These are phyloP conservation scores for Drosophila aldrichi DNA, from an alignment of 2,888 invertebrate genomes.

Conservation along the genomic window DNA sequence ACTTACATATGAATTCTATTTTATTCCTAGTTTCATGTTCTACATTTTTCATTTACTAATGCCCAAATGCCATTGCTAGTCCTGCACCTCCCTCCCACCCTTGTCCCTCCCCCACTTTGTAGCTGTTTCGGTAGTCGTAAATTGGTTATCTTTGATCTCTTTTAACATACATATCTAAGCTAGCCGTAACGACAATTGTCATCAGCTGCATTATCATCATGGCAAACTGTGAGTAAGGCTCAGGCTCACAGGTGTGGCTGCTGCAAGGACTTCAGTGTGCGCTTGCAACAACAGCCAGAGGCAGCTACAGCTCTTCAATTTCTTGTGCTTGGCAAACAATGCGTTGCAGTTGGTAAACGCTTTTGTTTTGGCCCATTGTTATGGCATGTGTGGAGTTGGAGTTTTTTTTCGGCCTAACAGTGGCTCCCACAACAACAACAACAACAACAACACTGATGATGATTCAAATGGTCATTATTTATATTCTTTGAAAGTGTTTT, in stretches of 20 bases:
- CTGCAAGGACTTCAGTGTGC: neutral
- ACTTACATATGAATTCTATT: neutral
- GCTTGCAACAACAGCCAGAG: neutral
- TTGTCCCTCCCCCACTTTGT: too few relatives aligned
- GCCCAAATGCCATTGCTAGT: neutral
- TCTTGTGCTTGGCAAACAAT: slow-evolving; percentile 13
- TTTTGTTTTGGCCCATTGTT: slow-evolving; percentile 68
- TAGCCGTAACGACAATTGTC: slow-evolving; percentile 68
- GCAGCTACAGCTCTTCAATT: slow-evolving; percentile 10
- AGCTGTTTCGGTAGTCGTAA: slow-evolving; percentile 25
- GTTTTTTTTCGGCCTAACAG: slow-evolving; percentile 11
- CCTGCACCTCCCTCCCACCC: neutral
- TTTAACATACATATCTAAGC: slow-evolving; percentile 35
- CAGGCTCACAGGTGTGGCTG: neutral
- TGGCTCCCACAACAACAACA: slow-evolving; percentile 17
- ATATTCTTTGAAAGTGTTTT: slow-evolving; percentile 84
- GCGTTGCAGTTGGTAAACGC: slow-evolving; percentile 28
- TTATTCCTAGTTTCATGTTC: neutral
- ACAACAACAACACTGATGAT: slow-evolving; percentile 62
- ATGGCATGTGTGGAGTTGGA: slow-evolving; percentile 40
- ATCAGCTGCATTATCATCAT: slow-evolving; percentile 63
- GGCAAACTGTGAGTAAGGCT: slow-evolving; percentile 60
- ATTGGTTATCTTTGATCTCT: slow-evolving; percentile 40
- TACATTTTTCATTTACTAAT: slow-evolving; percentile 1
- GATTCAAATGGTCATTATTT: slow-evolving; percentile 85